These are phyloP conservation scores for Gryllus longicercus DNA, from an alignment of 2,888 invertebrate species.

Conservation along the genomic window DNA sequence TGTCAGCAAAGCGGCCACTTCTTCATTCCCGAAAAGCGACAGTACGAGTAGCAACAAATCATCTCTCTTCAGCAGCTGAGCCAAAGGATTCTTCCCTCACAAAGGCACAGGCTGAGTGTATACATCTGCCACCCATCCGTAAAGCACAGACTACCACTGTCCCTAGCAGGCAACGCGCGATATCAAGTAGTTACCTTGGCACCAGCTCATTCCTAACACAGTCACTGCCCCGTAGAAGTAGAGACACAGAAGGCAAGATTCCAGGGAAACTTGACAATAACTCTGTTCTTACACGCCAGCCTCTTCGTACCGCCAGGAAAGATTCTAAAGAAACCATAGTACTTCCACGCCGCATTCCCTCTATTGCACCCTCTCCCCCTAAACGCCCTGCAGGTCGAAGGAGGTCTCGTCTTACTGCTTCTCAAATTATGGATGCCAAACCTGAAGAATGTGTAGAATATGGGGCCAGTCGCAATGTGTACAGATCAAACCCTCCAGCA, in stretches of 20 bases:
- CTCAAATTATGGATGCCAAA: constrained; percentile 18
- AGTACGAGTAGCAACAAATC: too few relatives aligned
- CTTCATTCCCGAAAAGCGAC: constrained; percentile 26
- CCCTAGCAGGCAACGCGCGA: not conserved
- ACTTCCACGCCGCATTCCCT: not conserved
- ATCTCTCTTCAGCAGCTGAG: too few relatives aligned
- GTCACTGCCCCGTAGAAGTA: too few relatives aligned
- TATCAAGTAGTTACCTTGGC: constrained; percentile 17
- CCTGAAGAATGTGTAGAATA: not conserved
- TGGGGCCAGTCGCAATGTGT: not conserved
- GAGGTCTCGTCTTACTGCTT: not conserved
- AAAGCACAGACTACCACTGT: not conserved
- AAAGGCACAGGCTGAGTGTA: too few relatives aligned
- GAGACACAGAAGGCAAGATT: too few relatives aligned
- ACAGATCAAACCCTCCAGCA: not conserved
- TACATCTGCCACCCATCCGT: constrained; percentile 18
- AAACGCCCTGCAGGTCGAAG: not conserved
- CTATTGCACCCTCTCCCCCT: not conserved
- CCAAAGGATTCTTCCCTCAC: too few relatives aligned
- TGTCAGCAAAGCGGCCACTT: constrained; percentile 27
- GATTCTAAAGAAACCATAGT: too few relatives aligned
- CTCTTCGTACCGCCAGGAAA: too few relatives aligned
- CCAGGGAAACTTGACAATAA: too few relatives aligned
- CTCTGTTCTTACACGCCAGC: too few relatives aligned
- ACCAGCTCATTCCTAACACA: constrained; percentile 24